Evolutionary conservation across 2,888 invertebrate genomes (phyloP).

Genomic region (Neoascia interrupta): DNA sequence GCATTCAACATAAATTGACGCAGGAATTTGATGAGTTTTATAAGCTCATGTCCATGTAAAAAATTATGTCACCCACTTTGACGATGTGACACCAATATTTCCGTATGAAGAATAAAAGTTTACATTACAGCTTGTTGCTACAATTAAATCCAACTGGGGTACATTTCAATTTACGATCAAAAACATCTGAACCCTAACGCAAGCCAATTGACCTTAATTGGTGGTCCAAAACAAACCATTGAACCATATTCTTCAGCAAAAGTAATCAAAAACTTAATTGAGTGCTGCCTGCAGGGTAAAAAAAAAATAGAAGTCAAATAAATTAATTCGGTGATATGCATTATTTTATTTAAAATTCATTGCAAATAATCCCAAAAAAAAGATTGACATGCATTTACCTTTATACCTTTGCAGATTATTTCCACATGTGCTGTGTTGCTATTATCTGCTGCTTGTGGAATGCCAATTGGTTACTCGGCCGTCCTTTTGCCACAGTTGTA

Average conservation of each 20-base stretch:
- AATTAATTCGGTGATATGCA: no score
- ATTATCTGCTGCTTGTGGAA: conserved; percentile 87
- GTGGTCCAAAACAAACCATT: not conserved
- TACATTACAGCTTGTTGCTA: conserved; percentile 7
- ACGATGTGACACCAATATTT: conserved; percentile 17
- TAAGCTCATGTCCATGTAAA: no score
- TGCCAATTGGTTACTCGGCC: conserved; percentile 88
- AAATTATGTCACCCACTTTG: no score
- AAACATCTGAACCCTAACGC: conserved; percentile 16
- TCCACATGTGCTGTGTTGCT: conserved; percentile 86
- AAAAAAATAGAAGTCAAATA: no score
- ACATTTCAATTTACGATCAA: conserved; percentile 12
- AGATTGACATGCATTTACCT: no score
- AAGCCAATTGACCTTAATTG: conserved; percentile 56
- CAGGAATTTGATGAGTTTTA: no score
- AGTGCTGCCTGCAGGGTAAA: no score
- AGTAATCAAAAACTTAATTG: not conserved
- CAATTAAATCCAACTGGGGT: conserved; percentile 7
- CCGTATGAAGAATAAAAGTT: not conserved
- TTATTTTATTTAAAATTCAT: no score
- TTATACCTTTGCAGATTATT: conserved; percentile 81
- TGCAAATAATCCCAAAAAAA: no score
- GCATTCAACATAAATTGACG: no score
- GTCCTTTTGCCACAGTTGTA: conserved; percentile 87
- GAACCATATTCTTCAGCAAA: not conserved